Evolutionary conservation across 2,113 vertebrate genomes (phyloP), one percentile per base, ranked within the genome.

Genomic region (Pipa parva): DNA sequence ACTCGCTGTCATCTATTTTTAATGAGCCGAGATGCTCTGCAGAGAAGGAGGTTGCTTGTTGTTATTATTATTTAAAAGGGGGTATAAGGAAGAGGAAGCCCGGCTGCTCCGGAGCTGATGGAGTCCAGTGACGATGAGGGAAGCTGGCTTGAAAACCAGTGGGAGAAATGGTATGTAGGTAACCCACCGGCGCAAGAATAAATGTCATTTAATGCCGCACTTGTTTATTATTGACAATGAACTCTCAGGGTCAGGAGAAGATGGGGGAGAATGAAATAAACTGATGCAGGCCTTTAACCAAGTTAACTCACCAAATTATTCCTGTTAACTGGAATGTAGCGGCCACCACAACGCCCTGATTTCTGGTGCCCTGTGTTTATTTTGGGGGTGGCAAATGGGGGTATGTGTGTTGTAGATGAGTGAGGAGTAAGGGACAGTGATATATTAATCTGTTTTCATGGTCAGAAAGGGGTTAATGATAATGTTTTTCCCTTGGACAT

Each of bases 111-210:
- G 0, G 55, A 71, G 86, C 88, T 86, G 80, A 98, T 95, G 95
- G 94, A 95, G 72, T 91, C 95, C 0, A 92, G 84, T 80, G 81
- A 90, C 80, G 90, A 93, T 82, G 92, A 86, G 84, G 93, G 97
- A 81, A 93, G 89, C 79, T 98, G 95, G 95, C 85, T 98, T 90
- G 95, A 98, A 84, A 95, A 99, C 76, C 96, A 92, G 84, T 99
- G 96, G 96, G 96, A 98, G 84, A 93, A 88, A 95, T 99, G 96
- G 96, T 99, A 97, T 80, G 92, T 78, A 56, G 10, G 13, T 7
- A 21, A 13, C 10, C 33, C 33, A 36, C 33, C 51, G 9, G 13
- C 3, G 20, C 39, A 64, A n/a, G n/a, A n/a, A n/a, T n/a, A n/a
- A n/a, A n/a, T n/a, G 63, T 2, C 20, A 18, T 28, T 22, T 5